Evolutionary conservation across 2,888 invertebrate genomes (phyloP).

Genomic region (Catocala fraxini): DNA sequence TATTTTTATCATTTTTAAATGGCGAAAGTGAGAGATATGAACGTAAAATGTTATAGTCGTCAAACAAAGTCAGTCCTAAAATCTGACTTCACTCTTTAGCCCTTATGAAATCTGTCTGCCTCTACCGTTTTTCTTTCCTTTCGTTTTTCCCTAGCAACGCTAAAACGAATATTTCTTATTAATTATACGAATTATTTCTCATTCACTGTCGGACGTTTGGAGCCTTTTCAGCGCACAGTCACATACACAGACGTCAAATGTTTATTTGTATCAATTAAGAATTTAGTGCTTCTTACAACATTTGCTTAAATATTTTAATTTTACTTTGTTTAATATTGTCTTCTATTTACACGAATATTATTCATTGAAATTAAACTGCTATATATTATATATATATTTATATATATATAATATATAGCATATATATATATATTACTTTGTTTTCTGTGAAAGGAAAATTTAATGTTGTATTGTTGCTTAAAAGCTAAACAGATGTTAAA

Average conservation of each 20-base stretch:
- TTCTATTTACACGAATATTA: too few relatives aligned
- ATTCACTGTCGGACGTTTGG: background rate
- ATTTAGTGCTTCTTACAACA: background rate
- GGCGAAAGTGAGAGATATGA: background rate
- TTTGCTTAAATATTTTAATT: background rate
- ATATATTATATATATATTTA: too few relatives aligned
- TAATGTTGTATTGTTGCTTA: too few relatives aligned
- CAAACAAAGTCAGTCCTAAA: background rate
- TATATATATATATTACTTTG: too few relatives aligned
- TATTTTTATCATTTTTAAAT: slow-evolving; percentile 4
- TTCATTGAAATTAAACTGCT: too few relatives aligned
- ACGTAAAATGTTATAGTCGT: background rate
- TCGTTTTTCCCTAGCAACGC: background rate
- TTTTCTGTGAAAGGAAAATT: background rate
- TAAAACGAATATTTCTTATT: slow-evolving; percentile 3
- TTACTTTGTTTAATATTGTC: too few relatives aligned
- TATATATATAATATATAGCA: too few relatives aligned
- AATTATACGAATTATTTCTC: slow-evolving; percentile 1
- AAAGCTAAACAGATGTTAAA: too few relatives aligned
- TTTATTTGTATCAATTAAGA: background rate
- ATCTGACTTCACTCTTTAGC: background rate
- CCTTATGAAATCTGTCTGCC: background rate
- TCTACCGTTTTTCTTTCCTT: background rate
- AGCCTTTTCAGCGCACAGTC: background rate
- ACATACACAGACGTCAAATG: background rate